These are phyloP conservation scores for Caerostris extrusa DNA, from an alignment of 1,140 invertebrate species.

Conservation along the genomic window DNA sequence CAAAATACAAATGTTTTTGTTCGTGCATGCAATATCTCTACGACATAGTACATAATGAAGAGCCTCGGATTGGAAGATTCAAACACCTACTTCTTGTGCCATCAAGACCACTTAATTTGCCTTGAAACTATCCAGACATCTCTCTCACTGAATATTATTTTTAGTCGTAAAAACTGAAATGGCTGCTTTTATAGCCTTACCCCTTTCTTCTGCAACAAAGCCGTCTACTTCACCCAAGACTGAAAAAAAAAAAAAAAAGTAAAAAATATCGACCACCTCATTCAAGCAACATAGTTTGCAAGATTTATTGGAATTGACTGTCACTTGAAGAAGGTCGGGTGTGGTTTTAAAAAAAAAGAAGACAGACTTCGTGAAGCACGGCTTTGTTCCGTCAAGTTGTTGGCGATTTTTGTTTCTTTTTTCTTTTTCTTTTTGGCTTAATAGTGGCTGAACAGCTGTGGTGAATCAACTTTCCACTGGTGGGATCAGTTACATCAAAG, in stretches of 20 bases:
- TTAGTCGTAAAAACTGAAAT: slow-evolving; percentile 9
- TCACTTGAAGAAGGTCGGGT: background rate
- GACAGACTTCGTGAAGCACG: background rate
- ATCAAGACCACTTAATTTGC: slow-evolving; percentile 5
- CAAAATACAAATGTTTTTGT: background rate
- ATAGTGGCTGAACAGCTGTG: slow-evolving; percentile 33
- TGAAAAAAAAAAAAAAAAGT: no score
- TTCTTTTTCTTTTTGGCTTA: background rate
- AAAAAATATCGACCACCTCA: background rate
- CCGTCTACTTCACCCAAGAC: background rate
- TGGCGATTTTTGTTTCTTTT: background rate
- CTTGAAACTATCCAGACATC: slow-evolving; percentile 8
- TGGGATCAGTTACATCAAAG: background rate
- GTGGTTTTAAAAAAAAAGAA: background rate
- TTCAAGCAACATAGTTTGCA: background rate
- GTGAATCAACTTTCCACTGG: slow-evolving; percentile 26
- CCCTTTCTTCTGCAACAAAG: background rate
- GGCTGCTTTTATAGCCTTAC: background rate
- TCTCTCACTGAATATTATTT: slow-evolving; percentile 1
- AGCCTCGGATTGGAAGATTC: background rate
- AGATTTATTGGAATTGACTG: background rate
- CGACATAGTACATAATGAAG: background rate
- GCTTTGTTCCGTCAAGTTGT: slow-evolving; percentile 34
- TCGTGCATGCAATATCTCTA: background rate
- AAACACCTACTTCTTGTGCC: background rate